These are phyloP conservation scores for Eurosta solidaginis DNA, from an alignment of 1,140 invertebrate genomes.

Conservation along the genomic window DNA sequence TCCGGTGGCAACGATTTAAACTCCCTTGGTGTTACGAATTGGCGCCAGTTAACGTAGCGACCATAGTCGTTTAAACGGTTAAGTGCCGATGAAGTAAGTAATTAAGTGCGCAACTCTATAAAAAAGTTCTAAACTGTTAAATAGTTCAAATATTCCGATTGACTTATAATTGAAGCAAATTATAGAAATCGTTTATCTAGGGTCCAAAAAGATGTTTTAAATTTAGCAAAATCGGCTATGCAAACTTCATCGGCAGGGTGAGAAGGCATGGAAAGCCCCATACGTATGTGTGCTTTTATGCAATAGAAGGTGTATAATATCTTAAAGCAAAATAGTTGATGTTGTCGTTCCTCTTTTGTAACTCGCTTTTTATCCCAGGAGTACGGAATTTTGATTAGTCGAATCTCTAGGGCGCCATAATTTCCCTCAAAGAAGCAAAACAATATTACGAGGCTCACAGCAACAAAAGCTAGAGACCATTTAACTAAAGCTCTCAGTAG, in stretches of 20 bases:
- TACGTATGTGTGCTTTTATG: not conserved
- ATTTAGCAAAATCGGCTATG: no score
- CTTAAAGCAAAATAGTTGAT: not conserved
- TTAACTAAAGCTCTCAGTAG: not conserved
- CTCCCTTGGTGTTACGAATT: no score
- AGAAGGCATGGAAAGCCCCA: not conserved
- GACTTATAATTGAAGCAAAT: no score
- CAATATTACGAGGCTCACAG: not conserved
- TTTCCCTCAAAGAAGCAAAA: slow-evolving; percentile 50
- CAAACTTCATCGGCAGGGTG: not conserved
- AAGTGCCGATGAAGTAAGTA: no score
- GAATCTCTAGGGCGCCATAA: slow-evolving; percentile 57
- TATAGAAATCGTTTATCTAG: no score
- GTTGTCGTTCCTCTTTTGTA: slow-evolving; percentile 29
- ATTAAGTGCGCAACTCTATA: no score
- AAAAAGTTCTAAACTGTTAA: no score
- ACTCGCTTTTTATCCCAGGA: slow-evolving; percentile 41
- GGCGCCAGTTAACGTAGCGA: no score
- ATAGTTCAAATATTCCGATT: no score
- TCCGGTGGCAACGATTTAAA: no score
- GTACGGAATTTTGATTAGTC: slow-evolving; percentile 60
- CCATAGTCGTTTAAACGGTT: no score
- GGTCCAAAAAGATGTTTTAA: no score
- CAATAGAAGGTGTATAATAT: not conserved
- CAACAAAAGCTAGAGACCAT: not conserved